Evolutionary conservation across 2,888 invertebrate genomes (phyloP).

Genomic region (Athalia rosae): DNA sequence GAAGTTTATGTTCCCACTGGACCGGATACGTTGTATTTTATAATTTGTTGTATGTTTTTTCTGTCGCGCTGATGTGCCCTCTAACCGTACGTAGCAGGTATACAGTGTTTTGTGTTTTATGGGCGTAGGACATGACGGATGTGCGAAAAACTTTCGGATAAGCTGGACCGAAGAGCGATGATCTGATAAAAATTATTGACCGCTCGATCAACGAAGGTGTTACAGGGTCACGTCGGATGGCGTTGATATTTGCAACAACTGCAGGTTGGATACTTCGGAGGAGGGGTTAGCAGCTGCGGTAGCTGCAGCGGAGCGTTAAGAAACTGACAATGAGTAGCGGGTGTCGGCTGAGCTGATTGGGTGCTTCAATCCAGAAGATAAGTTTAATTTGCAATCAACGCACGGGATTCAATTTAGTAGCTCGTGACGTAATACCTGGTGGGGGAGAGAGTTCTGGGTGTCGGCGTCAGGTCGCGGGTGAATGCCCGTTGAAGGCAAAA

Average conservation of each 20-base stretch:
- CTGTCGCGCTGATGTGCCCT: neutral
- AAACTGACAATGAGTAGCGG: neutral
- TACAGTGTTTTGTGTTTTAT: too few species aligned
- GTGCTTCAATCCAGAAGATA: slow-evolving; percentile 35
- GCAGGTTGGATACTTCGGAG: neutral
- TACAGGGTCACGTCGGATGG: slow-evolving; percentile 16
- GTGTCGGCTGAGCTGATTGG: neutral
- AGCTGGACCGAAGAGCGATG: too few species aligned
- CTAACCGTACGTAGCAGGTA: too few species aligned
- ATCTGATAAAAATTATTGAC: neutral
- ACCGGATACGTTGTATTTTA: neutral
- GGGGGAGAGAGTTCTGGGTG: neutral
- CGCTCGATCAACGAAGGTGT: neutral
- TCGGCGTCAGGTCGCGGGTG: slow-evolving; percentile 35
- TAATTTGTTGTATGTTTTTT: neutral
- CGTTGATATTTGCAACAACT: slow-evolving; percentile 17
- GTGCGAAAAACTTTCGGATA: too few species aligned
- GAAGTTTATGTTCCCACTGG: neutral
- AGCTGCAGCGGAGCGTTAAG: neutral
- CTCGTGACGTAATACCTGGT: slow-evolving; percentile 39
- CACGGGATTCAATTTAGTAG: slow-evolving; percentile 41
- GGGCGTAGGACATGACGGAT: too few species aligned
- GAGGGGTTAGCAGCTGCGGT: neutral
- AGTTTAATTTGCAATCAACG: slow-evolving; percentile 43
- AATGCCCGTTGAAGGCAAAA: slow-evolving; percentile 40